A percentile compares a stretch with the other conserved stretches of the same genome.
Conservation (phyloP, 2,888 invertebrate species). For the Chorisops tibialis region DNA sequence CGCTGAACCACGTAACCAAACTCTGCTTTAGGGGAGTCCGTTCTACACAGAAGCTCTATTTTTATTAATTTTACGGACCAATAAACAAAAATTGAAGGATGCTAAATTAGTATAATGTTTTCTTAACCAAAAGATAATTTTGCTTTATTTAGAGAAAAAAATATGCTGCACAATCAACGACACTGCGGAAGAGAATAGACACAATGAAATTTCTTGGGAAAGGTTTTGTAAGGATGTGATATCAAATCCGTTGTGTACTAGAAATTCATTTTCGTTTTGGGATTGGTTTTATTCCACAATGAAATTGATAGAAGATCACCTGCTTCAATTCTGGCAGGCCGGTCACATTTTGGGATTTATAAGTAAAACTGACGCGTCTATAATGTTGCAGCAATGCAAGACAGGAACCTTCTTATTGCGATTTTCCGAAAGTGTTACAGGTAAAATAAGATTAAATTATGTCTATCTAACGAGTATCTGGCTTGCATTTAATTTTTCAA, state of each 20-base stretch:
- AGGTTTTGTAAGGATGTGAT: slow-evolving; percentile 93
- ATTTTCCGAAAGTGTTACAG: slow-evolving; percentile 92
- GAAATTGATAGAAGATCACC: slow-evolving; percentile 92
- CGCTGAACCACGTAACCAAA: no score
- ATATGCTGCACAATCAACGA: no score
- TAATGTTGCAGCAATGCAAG: slow-evolving; percentile 73
- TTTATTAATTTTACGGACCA: no score
- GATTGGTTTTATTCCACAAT: slow-evolving; percentile 99
- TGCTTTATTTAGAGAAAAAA: no score
- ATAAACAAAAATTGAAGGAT: no score
- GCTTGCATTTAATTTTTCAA: background rate
- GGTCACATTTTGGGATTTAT: slow-evolving; percentile 89
- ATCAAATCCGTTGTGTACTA: no score
- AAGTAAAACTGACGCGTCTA: slow-evolving; percentile 83
- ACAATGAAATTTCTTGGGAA: slow-evolving; percentile 70
- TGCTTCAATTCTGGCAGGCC: slow-evolving; percentile 88
- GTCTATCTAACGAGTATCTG: background rate
- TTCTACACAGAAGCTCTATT: no score
- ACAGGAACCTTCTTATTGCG: slow-evolving; percentile 90
- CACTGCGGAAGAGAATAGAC: slow-evolving; percentile 41
- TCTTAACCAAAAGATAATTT: no score
- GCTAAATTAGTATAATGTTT: no score
- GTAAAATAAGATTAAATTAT: slow-evolving; percentile 37
- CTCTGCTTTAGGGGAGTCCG: no score
- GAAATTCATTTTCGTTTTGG: slow-evolving; percentile 98